phyloP scores from a whole-genome alignment of 2,797 vertebrate genomes.

The Aeoliscus strigatus region DNA sequence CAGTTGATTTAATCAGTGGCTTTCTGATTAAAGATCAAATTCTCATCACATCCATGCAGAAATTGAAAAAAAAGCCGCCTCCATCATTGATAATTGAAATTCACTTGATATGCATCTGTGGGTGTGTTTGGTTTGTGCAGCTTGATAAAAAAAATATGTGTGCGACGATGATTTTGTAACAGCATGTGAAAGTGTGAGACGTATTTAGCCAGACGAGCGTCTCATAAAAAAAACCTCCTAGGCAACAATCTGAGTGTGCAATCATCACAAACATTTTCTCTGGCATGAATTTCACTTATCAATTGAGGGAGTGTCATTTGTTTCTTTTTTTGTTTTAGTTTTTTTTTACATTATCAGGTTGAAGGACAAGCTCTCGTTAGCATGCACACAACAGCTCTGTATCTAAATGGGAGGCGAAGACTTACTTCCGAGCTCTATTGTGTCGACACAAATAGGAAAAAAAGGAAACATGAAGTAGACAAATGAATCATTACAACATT shows the following conservation, averaged over 20 bases:
- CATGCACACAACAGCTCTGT: conserved; percentile 94
- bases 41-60: conserved; percentile 81
- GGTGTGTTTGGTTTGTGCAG: conserved; percentile 34
- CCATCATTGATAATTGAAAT: conserved; percentile 81
- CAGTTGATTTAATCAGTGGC: conserved; percentile 77
- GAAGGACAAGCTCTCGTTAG: conserved; percentile 86
- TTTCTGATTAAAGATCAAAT: conserved; percentile 80
- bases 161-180: too few relatives aligned
- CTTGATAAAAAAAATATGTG: too few relatives aligned
- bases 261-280: conserved; percentile 10
- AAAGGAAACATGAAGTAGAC: conserved; percentile 98
- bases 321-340: too few relatives aligned
- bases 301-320: conserved; percentile 91
- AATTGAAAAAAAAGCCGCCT: conserved; percentile 79
- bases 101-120: conserved; percentile 57
- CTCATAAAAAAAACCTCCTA: conserved; percentile 12
- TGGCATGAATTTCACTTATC: conserved; percentile 97
- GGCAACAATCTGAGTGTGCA: conserved; percentile 7
- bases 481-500: conserved; percentile 86
- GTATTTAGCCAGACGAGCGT: not conserved
- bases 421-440: conserved; percentile 99
- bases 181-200: conserved; percentile 12
- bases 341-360: conserved; percentile 81
- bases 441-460: conserved; percentile 88
- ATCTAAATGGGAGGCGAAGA: conserved; percentile 89